Percentiles rank a stretch among this genome's conserved stretches.
Evolutionary conservation across 2,888 invertebrate genomes (phyloP).

Genomic region (Metopia argyrocephala): DNA sequence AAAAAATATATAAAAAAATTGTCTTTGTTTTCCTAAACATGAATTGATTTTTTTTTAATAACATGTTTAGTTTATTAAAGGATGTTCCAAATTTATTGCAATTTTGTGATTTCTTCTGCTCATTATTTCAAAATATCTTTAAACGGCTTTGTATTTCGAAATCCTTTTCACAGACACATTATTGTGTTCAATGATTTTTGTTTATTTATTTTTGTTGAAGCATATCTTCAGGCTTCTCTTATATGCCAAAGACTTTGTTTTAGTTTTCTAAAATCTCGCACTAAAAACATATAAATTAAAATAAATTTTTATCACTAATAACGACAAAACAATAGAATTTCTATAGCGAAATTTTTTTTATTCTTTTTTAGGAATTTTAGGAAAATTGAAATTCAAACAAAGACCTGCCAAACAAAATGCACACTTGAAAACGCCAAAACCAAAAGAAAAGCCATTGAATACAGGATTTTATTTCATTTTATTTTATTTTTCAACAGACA

Average conservation of each 20-base stretch:
- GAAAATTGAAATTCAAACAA: constrained; percentile 57
- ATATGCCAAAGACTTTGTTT: neutral
- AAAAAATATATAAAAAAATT: too few species aligned
- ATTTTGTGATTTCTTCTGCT: too few species aligned
- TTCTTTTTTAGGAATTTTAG: too few species aligned
- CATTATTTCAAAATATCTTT: too few species aligned
- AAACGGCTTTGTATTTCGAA: neutral
- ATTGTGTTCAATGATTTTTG: constrained; percentile 7
- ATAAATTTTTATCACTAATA: constrained; percentile 49
- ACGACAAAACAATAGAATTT: constrained; percentile 22
- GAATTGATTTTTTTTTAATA: too few species aligned
- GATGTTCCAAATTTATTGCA: too few species aligned
- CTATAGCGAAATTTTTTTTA: constrained; percentile 27
- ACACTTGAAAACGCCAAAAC: constrained; percentile 60
- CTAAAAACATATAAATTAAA: neutral
- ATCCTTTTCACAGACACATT: neutral
- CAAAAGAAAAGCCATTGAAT: constrained; percentile 46
- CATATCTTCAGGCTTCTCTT: constrained; percentile 1
- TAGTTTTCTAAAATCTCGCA: neutral
- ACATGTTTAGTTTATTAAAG: too few species aligned
- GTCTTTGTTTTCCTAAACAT: too few species aligned
- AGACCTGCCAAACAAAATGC: constrained; percentile 36
- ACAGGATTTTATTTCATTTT: constrained; percentile 38
- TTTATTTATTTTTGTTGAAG: too few species aligned
- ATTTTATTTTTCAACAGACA: neutral